Evolutionary conservation across 1,140 invertebrate species (phyloP).

Genomic region (Brachionus koreanus): DNA sequence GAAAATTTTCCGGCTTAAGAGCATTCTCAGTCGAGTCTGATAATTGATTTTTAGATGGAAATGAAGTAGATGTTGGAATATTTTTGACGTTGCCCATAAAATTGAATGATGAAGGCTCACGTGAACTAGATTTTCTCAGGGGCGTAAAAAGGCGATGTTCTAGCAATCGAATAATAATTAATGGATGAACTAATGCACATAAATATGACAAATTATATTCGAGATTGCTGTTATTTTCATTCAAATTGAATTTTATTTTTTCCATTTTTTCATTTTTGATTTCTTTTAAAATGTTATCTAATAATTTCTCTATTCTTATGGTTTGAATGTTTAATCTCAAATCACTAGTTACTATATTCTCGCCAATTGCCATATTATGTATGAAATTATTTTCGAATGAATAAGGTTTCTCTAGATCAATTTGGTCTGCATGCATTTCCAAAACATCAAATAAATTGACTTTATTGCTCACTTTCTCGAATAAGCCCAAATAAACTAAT

Average conservation of each 20-base stretch:
- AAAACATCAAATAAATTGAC: conserved; percentile 61
- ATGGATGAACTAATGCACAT: conserved; percentile 63
- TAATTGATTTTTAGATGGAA: not conserved
- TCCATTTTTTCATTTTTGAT: not conserved
- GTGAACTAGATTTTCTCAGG: conserved; percentile 31
- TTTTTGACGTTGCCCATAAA: not conserved
- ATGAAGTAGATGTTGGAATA: not conserved
- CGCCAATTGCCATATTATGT: conserved; percentile 44
- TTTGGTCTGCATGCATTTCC: conserved; percentile 5
- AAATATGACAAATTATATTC: conserved; percentile 55
- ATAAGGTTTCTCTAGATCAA: conserved; percentile 9
- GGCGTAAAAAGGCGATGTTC: conserved; percentile 62
- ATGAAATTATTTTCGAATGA: conserved; percentile 44
- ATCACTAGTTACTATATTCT: not conserved
- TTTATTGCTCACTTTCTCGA: conserved; percentile 61
- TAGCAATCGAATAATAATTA: conserved; percentile 64
- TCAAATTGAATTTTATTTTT: conserved; percentile 20
- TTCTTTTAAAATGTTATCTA: conserved; percentile 38
- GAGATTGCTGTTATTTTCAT: not conserved
- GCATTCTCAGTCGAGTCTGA: not conserved
- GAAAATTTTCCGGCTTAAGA: not conserved
- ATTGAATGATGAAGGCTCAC: not conserved
- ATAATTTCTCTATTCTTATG: conserved; percentile 41
- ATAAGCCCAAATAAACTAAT: conserved; percentile 65
- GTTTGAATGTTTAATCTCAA: not conserved